Conservation (phyloP, 2,888 invertebrate species). For the Pseudococcus viburni region DNA sequence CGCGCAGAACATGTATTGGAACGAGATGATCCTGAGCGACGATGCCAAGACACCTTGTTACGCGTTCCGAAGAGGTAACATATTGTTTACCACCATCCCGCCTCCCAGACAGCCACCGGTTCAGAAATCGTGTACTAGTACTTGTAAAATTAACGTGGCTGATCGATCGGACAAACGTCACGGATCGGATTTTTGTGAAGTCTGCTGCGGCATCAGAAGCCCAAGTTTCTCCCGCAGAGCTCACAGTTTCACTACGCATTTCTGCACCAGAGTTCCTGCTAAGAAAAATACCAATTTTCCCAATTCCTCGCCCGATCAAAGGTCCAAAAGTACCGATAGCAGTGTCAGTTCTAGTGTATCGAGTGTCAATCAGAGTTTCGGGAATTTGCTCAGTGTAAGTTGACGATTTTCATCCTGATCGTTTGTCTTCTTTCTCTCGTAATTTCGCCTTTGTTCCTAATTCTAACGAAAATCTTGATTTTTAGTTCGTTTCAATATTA, state of each 20-base stretch:
- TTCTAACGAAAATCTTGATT: too few species aligned
- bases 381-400: conserved; percentile 31
- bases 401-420: not conserved
- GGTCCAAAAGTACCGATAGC: conserved; percentile 41
- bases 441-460: too few species aligned
- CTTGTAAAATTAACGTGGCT: not conserved
- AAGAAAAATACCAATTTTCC: conserved; percentile 61
- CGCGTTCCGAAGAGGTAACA: conserved; percentile 74
- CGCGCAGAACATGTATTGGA: conserved; percentile 7
- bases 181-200: conserved; percentile 67
- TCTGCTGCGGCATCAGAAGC: conserved; percentile 68
- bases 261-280: conserved; percentile 70
- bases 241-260: conserved; percentile 71
- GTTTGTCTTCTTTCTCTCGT: not conserved
- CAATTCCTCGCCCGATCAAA: conserved; percentile 16
- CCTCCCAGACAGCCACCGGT: conserved; percentile 50
- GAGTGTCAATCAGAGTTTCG: not conserved
- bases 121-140: conserved; percentile 54
- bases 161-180: conserved; percentile 41
- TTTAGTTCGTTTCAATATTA: too few species aligned
- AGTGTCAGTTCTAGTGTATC: conserved; percentile 15
- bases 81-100: conserved; percentile 73
- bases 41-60: conserved; percentile 68
- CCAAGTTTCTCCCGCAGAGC: conserved; percentile 68
- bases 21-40: conserved; percentile 17